A percentile compares a stretch with the other conserved stretches of the same genome.
Conservation (phyloP, 2,113 vertebrate species). For the Ciconia boyciana region DNA sequence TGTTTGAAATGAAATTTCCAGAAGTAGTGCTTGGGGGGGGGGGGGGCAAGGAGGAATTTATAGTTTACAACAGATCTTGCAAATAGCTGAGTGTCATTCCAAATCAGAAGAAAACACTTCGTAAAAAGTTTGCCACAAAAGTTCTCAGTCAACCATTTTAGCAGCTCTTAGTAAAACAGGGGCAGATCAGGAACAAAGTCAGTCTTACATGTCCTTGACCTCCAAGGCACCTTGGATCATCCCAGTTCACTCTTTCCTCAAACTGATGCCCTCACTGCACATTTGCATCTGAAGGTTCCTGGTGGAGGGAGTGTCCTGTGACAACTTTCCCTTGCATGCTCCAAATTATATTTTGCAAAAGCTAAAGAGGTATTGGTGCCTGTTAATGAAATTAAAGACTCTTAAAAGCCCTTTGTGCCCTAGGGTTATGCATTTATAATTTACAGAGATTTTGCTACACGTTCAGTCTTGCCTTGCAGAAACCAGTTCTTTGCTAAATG, state of each 20-base stretch:
- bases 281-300: not conserved
- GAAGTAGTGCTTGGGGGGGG: not conserved
- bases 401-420: not conserved
- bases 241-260: accelerated
- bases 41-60: not conserved
- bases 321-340: not conserved
- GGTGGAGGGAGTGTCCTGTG: not conserved
- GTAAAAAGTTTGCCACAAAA: not conserved
- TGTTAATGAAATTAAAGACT: not conserved
- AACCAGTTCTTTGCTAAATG: not conserved
- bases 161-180: not conserved
- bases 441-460: not conserved
- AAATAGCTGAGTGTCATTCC: not conserved
- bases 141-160: not conserved
- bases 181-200: not conserved
- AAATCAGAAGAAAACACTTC: not conserved
- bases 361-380: not conserved
- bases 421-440: not conserved
- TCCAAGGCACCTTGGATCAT: not conserved
- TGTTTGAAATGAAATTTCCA: not conserved
- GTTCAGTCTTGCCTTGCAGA: not conserved
- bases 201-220: not conserved
- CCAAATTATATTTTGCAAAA: not conserved
- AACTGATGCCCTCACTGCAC: not conserved
- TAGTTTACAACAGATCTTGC: not conserved